Conservation (phyloP, 2,113 vertebrate species). For the Emydura subglobosa region DNA sequence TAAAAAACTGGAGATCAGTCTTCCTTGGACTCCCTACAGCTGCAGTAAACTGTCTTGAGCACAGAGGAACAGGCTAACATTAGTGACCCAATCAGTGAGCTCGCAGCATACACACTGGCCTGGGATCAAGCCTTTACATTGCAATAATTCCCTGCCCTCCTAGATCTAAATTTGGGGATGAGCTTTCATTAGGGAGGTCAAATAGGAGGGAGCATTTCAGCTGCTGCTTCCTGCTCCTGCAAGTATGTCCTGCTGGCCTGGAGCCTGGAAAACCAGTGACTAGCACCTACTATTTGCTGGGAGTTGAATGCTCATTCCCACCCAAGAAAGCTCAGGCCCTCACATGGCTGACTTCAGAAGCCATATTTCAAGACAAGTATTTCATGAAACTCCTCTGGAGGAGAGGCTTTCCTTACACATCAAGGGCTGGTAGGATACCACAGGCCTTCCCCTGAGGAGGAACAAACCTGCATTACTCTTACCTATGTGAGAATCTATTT, state of each 20-base stretch:
- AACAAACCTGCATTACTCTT: neutral
- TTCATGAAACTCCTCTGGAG: neutral
- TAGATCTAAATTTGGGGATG: slow-evolving; percentile 56
- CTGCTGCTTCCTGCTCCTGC: slow-evolving; percentile 49
- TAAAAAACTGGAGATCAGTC: neutral
- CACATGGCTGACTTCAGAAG: neutral
- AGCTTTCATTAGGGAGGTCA: slow-evolving; percentile 53
- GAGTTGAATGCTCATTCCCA: neutral
- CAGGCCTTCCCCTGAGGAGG: neutral
- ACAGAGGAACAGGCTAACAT: neutral
- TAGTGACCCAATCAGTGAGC: neutral
- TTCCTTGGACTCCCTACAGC: accelerated
- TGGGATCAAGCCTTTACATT: slow-evolving; percentile 11
- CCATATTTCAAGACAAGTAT: neutral
- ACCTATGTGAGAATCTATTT: slow-evolving; percentile 98
- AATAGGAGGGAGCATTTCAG: slow-evolving; percentile 5
- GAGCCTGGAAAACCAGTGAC: slow-evolving; percentile 46
- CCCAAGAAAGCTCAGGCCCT: neutral
- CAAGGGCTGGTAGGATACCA: neutral
- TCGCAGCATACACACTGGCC: neutral
- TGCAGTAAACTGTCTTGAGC: accelerated
- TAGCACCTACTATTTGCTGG: neutral
- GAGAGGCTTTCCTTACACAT: accelerated
- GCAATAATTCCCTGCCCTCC: slow-evolving; percentile 37
- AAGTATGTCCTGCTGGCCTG: slow-evolving; percentile 23